Evolutionary conservation across 1,140 invertebrate genomes (phyloP), one percentile per base, ranked within the genome.

Genomic region (Colletes latitarsis): DNA sequence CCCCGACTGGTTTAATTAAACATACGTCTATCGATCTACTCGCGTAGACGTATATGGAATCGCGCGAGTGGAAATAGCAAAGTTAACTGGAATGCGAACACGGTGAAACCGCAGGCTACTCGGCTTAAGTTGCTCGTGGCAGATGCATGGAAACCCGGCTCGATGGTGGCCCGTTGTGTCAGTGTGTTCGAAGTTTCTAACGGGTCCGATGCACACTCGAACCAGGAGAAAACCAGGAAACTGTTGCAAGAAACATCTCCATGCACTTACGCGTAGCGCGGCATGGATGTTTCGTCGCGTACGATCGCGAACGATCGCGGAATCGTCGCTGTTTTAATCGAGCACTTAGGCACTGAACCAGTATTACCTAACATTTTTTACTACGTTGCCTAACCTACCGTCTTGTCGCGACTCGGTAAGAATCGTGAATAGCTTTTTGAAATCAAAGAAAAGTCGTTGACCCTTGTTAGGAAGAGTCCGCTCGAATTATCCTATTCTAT

Each of bases 71-170:
- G 57, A 70, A 77, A 62, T 43, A 30, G 62, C 43, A 8, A 74
- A 58, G 77, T 75, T 74, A 49, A 60, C 63, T 19, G 53, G 77
- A 80, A 79, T 79, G 77, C 77, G 70, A 79, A 52, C 77, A 17
- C 62, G 62, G 70, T 67, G 77, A 74, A 80, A 74, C 77, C 77
- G 53, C 77, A 60, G 53, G 21, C 21, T 52, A 41, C 30, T n/a
- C 52, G 41, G 19, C 30, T 46, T 10, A 14, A 41, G 58, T 55
- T n/a, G 78, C 49, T 46, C 39, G 57, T 57, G 21, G n/a, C 49
- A n/a, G 19, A 53, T 46, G 57, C 77, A 21, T 41, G 77, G 12
- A 66, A 66, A 67, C 17, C 6, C 46, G 30, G 43, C 55, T 14
- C 19, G 62, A 14, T 19, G 39, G 30, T 39, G 5, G n/a, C 10